Conservation (phyloP, 2,888 invertebrate genomes). For the Anticlea derivata region DNA sequence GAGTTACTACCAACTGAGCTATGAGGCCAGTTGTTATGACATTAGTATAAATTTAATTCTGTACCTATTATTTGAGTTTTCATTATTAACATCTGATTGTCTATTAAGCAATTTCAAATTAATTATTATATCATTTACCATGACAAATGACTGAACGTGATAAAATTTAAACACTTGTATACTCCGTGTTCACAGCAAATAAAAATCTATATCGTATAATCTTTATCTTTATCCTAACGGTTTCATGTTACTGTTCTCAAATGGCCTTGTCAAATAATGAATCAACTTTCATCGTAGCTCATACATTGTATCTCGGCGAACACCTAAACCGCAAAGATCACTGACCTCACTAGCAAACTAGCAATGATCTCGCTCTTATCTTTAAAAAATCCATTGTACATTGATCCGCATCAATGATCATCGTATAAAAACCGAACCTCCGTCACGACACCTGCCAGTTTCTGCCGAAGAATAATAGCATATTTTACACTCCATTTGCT, state of each 20-base stretch:
- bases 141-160: too few species aligned
- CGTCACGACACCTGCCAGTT: slow-evolving; percentile 60
- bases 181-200: too few species aligned
- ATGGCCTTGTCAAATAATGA: not conserved
- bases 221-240: too few species aligned
- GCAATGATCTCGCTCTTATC: slow-evolving; percentile 11
- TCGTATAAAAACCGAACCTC: slow-evolving; percentile 52
- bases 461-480: slow-evolving; percentile 51
- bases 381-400: slow-evolving; percentile 39
- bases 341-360: slow-evolving; percentile 24
- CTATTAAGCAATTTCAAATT: too few species aligned
- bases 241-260: not conserved
- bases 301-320: not conserved
- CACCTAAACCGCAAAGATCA: slow-evolving; percentile 29
- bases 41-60: too few species aligned
- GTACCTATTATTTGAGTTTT: too few species aligned
- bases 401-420: slow-evolving; percentile 44
- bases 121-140: too few species aligned
- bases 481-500: slow-evolving; percentile 48
- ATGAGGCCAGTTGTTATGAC: too few species aligned
- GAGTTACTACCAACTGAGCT: too few species aligned
- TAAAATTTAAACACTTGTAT: too few species aligned
- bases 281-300: slow-evolving; percentile 5
- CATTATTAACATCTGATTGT: too few species aligned
- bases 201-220: too few species aligned